A percentile compares a stretch with the other conserved stretches of the same genome.
Conservation (phyloP, 2,888 invertebrate genomes). For the Pollenia labialis region DNA sequence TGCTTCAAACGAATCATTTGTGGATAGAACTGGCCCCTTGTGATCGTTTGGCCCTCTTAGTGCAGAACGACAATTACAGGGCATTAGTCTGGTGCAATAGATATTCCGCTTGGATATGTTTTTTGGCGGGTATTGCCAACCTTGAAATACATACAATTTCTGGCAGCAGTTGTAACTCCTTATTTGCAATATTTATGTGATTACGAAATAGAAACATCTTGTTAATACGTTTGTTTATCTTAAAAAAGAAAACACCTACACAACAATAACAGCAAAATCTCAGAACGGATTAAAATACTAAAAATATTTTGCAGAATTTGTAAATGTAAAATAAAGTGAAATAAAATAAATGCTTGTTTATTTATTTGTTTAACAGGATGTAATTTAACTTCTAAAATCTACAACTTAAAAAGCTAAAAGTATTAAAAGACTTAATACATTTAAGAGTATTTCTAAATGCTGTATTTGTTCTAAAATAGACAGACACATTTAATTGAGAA, state of each 20-base stretch:
- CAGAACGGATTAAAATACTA: slow-evolving; percentile 31
- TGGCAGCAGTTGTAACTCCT: background rate
- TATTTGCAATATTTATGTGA: slow-evolving; percentile 45
- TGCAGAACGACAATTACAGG: too few relatives aligned
- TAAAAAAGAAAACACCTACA: slow-evolving; percentile 20
- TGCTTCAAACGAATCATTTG: too few relatives aligned
- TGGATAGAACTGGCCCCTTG: too few relatives aligned
- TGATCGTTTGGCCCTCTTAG: too few relatives aligned
- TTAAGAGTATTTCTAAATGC: slow-evolving; percentile 1
- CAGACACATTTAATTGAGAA: too few relatives aligned
- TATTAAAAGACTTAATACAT: slow-evolving; percentile 36
- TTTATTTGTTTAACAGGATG: slow-evolving; percentile 67
- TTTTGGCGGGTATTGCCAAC: too few relatives aligned
- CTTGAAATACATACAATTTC: too few relatives aligned
- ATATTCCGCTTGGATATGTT: too few relatives aligned
- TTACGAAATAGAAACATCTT: slow-evolving; percentile 29
- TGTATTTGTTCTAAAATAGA: too few relatives aligned
- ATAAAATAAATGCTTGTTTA: slow-evolving; percentile 51
- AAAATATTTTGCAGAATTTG: slow-evolving; percentile 28
- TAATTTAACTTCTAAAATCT: slow-evolving; percentile 68
- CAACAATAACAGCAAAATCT: background rate
- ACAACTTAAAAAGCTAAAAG: slow-evolving; percentile 64
- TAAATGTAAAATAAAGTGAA: slow-evolving; percentile 2
- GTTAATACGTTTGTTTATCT: slow-evolving; percentile 61
- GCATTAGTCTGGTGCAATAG: too few relatives aligned